phyloP scores from a whole-genome alignment of 2,113 vertebrate species.

The Alosa alosa region DNA sequence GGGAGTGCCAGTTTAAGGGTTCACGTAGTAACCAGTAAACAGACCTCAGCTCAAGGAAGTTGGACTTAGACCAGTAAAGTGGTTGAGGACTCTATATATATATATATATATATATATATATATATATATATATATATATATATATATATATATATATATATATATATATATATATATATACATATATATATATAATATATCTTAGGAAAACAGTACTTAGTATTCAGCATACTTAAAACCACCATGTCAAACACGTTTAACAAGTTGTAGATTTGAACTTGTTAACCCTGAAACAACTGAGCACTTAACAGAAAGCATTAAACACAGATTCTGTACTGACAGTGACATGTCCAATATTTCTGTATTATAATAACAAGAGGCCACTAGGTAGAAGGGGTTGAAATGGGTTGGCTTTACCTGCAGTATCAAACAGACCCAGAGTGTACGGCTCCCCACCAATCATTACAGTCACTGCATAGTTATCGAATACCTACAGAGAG shows the following conservation, averaged over 20 bases:
- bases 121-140: no score
- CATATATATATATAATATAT: no score
- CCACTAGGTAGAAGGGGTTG: neutral
- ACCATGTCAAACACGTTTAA: neutral
- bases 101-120: no score
- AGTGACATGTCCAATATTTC: neutral
- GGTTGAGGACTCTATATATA: neutral
- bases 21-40: neutral
- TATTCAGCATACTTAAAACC: neutral
- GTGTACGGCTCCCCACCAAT: slow-evolving; percentile 96
- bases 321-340: neutral
- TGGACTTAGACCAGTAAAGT: neutral
- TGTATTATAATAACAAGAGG: neutral
- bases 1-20: neutral
- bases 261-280: neutral
- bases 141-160: no score
- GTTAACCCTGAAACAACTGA: neutral
- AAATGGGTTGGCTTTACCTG: slow-evolving; percentile 64
- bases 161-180: no score
- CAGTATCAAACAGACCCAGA: slow-evolving; percentile 93
- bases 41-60: neutral
- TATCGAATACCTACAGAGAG: slow-evolving; percentile 85
- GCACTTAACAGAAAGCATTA: neutral
- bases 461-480: slow-evolving; percentile 99
- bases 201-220: neutral